phyloP scores from a whole-genome alignment of 2,113 vertebrate genomes.

The Microtus ochrogaster region DNA sequence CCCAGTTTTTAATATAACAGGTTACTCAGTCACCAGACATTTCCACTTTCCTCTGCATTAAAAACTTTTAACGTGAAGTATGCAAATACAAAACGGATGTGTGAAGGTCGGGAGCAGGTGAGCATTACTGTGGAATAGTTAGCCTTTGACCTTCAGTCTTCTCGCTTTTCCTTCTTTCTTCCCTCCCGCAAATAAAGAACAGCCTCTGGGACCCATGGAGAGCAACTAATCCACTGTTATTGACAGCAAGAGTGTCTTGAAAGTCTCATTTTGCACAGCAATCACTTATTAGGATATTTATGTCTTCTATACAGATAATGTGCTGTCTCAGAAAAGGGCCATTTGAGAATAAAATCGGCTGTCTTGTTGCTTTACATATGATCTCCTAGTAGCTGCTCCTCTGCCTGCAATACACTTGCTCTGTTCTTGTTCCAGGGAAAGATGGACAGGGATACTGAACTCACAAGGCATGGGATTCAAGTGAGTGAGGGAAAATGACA shows the following conservation, averaged over 20 bases:
- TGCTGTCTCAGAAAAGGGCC: not conserved
- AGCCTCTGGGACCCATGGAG: not conserved
- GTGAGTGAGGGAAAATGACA: not conserved
- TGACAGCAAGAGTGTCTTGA: not conserved
- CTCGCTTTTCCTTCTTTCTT: not conserved
- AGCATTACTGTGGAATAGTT: not conserved
- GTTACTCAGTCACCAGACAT: not conserved
- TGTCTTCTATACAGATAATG: not conserved
- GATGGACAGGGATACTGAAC: not conserved
- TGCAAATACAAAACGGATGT: not conserved
- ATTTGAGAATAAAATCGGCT: not conserved
- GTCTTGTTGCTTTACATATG: rapidly evolving
- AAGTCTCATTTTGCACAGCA: not conserved
- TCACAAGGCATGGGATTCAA: not conserved
- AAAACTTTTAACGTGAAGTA: not conserved
- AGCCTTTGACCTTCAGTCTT: not conserved
- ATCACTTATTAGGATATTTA: not conserved
- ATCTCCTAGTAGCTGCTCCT: not conserved
- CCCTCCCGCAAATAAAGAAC: not conserved
- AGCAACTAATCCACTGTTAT: not conserved
- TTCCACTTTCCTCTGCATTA: not conserved
- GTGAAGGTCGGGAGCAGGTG: not conserved
- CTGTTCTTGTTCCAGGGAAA: not conserved
- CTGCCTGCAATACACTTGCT: not conserved
- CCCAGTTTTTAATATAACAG: not conserved